These are phyloP conservation scores for Micronycteris hirsuta DNA, from an alignment of 2,113 vertebrate species.

Conservation along the genomic window DNA sequence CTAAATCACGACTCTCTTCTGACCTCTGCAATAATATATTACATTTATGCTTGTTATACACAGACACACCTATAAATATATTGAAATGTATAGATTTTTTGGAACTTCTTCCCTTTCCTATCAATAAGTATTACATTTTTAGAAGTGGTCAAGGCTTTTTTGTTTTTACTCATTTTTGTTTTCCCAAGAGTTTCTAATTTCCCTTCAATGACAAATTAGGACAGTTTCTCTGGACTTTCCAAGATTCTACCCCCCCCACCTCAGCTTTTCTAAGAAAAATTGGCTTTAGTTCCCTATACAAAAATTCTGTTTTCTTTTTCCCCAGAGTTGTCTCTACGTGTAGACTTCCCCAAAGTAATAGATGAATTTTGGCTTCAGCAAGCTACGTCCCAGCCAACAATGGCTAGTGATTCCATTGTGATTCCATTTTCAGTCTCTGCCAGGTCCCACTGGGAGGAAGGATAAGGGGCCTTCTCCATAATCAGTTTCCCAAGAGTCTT, in stretches of 20 bases:
- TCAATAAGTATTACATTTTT: not conserved
- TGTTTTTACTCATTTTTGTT: not conserved
- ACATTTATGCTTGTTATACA: not conserved
- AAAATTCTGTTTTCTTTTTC: not conserved
- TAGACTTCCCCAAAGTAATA: not conserved
- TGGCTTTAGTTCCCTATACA: not conserved
- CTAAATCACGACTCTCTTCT: not conserved
- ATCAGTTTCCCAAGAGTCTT: too few relatives aligned
- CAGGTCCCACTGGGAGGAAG: not conserved
- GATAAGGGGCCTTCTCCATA: not conserved
- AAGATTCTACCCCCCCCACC: not conserved
- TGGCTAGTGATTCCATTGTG: not conserved
- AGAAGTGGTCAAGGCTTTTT: not conserved
- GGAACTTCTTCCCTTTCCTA: not conserved
- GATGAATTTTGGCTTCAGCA: too few relatives aligned
- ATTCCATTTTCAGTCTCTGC: not conserved
- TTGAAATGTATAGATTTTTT: too few relatives aligned
- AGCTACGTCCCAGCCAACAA: not conserved
- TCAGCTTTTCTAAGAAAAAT: not conserved
- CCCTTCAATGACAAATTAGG: not conserved
- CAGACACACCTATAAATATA: not conserved
- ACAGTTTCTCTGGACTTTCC: not conserved
- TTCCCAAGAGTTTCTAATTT: not conserved
- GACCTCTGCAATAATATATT: not conserved
- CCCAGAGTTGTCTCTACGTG: not conserved